phyloP scores from a whole-genome alignment of 1,140 invertebrate genomes.

The Heterodera carotae region DNA sequence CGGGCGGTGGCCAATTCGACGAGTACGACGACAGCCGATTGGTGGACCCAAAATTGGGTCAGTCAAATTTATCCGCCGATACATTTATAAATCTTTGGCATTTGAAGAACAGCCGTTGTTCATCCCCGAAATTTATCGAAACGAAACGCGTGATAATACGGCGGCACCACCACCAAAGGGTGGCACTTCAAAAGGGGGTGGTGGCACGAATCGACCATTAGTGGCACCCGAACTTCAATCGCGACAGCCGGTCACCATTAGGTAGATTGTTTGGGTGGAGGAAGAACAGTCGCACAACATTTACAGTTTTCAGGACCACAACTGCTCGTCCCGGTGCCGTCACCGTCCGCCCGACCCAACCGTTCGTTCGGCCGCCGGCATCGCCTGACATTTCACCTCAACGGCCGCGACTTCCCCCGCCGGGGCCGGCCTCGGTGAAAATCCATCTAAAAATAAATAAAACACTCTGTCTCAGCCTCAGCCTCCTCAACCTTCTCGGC shows the following conservation, averaged over 20 bases:
- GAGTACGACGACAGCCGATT: slow-evolving; percentile 56
- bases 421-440: slow-evolving; percentile 40
- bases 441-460: slow-evolving; percentile 49
- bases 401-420: slow-evolving; percentile 34
- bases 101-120: slow-evolving; percentile 53
- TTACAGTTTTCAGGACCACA: slow-evolving; percentile 22
- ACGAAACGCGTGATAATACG: slow-evolving; percentile 53
- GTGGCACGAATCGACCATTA: slow-evolving; percentile 31
- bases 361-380: slow-evolving; percentile 15
- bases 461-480: too few species aligned
- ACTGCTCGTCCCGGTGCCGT: neutral
- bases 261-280: too few species aligned
- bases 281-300: slow-evolving; percentile 2
- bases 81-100: neutral
- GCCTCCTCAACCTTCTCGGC: slow-evolving; percentile 47
- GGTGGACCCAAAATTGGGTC: slow-evolving; percentile 39
- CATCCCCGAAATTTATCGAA: slow-evolving; percentile 57
- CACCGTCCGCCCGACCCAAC: neutral
- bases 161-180: slow-evolving; percentile 41
- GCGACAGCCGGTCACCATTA: slow-evolving; percentile 39
- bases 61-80: neutral
- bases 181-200: slow-evolving; percentile 7
- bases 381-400: slow-evolving; percentile 10
- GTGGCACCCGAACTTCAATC: slow-evolving; percentile 36
- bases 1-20: slow-evolving; percentile 36